These are phyloP conservation scores for Rhagologus leucostigma DNA, from an alignment of 2,113 vertebrate species.

Conservation along the genomic window DNA sequence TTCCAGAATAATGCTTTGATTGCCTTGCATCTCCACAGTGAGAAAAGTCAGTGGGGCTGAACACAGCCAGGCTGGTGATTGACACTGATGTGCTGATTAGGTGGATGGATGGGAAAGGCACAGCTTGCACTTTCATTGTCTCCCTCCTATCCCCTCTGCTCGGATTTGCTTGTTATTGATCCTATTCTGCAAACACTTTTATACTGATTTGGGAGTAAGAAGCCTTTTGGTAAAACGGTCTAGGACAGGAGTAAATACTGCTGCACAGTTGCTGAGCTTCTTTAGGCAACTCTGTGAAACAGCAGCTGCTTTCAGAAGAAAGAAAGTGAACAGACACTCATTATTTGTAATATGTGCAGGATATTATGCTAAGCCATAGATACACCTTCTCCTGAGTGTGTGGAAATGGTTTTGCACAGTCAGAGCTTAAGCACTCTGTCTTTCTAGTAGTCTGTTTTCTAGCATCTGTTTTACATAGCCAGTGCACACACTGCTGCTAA, in stretches of 20 bases:
- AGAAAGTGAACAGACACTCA: not conserved
- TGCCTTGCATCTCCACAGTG: not conserved
- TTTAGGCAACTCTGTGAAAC: not conserved
- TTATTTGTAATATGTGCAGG: not conserved
- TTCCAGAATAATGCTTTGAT: not conserved
- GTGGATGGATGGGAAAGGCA: not conserved
- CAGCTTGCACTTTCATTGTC: conserved; percentile 39
- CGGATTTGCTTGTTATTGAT: not conserved
- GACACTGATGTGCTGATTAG: not conserved
- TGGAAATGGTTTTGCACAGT: not conserved
- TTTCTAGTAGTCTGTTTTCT: not conserved
- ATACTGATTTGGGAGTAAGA: not conserved
- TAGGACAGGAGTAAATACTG: not conserved
- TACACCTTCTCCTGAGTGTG: not conserved
- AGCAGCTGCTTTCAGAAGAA: not conserved
- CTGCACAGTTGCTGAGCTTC: not conserved
- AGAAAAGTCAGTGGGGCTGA: not conserved
- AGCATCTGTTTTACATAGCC: not conserved
- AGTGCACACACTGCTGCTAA: not conserved
- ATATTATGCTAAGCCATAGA: not conserved
- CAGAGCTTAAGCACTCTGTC: not conserved
- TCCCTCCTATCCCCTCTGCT: not conserved
- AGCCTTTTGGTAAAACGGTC: not conserved
- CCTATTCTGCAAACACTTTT: not conserved
- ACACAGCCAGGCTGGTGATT: not conserved